phyloP scores from a whole-genome alignment of 1,140 invertebrate genomes.

The Drosophila burlai region DNA sequence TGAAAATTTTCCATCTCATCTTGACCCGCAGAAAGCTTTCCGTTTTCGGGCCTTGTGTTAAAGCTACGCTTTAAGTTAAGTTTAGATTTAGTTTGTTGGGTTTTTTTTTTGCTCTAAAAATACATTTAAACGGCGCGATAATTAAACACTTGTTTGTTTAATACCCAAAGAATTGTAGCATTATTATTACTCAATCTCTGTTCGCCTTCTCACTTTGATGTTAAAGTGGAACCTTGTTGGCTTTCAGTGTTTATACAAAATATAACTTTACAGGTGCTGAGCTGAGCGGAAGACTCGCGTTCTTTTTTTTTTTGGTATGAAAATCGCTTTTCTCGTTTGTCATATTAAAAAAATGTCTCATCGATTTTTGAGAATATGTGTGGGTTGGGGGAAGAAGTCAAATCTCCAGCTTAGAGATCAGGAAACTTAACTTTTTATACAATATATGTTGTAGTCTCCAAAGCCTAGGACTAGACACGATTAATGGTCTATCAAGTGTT shows the following conservation, averaged over 20 bases:
- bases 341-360: conserved; percentile 59
- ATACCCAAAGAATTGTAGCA: conserved; percentile 39
- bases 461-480: conserved; percentile 59
- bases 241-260: conserved; percentile 51
- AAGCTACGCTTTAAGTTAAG: conserved; percentile 70
- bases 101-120: conserved; percentile 37
- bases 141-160: conserved; percentile 39
- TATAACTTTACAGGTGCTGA: conserved; percentile 63
- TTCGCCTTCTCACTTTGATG: conserved; percentile 13
- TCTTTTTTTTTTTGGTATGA: conserved; percentile 55
- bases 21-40: conserved; percentile 12
- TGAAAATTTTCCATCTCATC: conserved; percentile 27
- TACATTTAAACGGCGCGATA: conserved; percentile 41
- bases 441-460: conserved; percentile 51
- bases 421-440: conserved; percentile 38
- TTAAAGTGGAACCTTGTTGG: conserved; percentile 31
- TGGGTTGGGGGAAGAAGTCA: conserved; percentile 14
- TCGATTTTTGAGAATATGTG: conserved; percentile 35
- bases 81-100: conserved; percentile 47
- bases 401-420: conserved; percentile 46
- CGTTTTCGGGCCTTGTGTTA: conserved; percentile 38
- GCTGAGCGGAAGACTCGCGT: conserved; percentile 74
- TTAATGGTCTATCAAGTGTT: conserved; percentile 48
- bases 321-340: conserved; percentile 43
- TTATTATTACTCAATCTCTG: conserved; percentile 37